phyloP scores from a whole-genome alignment of 2,888 invertebrate genomes.

The Schizaphis graminum region DNA sequence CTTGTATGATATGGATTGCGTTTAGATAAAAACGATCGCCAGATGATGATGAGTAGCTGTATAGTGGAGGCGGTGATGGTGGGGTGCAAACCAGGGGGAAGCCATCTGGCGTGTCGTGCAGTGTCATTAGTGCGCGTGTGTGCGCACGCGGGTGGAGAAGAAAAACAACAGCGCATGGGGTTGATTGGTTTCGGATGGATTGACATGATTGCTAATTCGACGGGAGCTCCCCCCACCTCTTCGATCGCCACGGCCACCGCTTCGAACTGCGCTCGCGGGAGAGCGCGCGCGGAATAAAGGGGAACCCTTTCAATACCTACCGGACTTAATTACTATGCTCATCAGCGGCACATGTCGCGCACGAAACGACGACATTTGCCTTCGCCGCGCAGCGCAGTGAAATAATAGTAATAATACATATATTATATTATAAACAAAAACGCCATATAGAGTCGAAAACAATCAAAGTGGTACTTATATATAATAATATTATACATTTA shows the following conservation, averaged over 20 bases:
- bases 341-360: slow-evolving; percentile 59
- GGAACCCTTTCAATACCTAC: slow-evolving; percentile 65
- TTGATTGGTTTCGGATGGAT: slow-evolving; percentile 66
- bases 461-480: not conserved
- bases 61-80: no score
- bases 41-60: slow-evolving; percentile 6
- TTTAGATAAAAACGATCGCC: slow-evolving; percentile 42
- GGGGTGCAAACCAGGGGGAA: slow-evolving; percentile 21
- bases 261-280: not conserved
- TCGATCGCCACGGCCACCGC: not conserved
- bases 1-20: slow-evolving; percentile 9
- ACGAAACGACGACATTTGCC: not conserved
- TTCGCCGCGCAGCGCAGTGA: not conserved
- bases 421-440: not conserved
- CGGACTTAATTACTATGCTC: slow-evolving; percentile 64
- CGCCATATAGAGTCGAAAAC: not conserved
- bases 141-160: slow-evolving; percentile 19
- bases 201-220: slow-evolving; percentile 65
- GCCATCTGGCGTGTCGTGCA: slow-evolving; percentile 61
- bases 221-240: not conserved
- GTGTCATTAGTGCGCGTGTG: slow-evolving; percentile 54
- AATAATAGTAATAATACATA: not conserved
- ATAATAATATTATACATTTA: not conserved
- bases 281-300: not conserved
- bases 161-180: slow-evolving; percentile 62